A percentile compares a stretch with the other conserved stretches of the same genome.
Evolutionary conservation across 2,113 vertebrate species (phyloP).

Genomic region (Opisthocomus hoazin): DNA sequence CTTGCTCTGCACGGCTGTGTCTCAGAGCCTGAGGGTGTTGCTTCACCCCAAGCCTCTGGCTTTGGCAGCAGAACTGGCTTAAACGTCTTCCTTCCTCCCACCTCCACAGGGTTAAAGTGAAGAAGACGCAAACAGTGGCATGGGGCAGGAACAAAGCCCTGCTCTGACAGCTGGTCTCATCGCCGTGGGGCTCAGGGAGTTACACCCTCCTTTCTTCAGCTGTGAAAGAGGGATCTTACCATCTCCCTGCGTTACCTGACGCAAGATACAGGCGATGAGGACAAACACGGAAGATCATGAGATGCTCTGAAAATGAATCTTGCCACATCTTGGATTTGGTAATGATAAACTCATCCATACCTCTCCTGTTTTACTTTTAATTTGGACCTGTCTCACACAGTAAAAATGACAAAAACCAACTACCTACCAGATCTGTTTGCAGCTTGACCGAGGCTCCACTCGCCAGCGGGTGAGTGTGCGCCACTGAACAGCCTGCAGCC

Average conservation of each 20-base stretch:
- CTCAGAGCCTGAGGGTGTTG: not conserved
- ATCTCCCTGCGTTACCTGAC: not conserved
- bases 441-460: not conserved
- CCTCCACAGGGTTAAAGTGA: not conserved
- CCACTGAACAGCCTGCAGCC: not conserved
- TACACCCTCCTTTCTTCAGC: not conserved
- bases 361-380: not conserved
- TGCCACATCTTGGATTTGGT: not conserved
- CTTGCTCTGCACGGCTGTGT: not conserved
- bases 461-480: accelerated
- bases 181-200: not conserved
- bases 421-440: not conserved
- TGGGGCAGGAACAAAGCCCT: not conserved
- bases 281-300: not conserved
- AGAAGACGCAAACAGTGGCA: not conserved
- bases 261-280: not conserved
- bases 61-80: not conserved
- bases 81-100: not conserved
- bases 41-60: not conserved
- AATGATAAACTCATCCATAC: not conserved
- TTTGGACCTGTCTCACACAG: too few species aligned
- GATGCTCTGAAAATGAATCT: not conserved
- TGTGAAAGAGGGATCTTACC: not conserved
- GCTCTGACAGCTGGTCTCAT: not conserved
- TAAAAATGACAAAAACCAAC: too few species aligned